Percentiles rank a stretch among this genome's conserved stretches.
phyloP scores from a whole-genome alignment of 2,113 vertebrate genomes.

The Coryphaenoides rupestris region DNA sequence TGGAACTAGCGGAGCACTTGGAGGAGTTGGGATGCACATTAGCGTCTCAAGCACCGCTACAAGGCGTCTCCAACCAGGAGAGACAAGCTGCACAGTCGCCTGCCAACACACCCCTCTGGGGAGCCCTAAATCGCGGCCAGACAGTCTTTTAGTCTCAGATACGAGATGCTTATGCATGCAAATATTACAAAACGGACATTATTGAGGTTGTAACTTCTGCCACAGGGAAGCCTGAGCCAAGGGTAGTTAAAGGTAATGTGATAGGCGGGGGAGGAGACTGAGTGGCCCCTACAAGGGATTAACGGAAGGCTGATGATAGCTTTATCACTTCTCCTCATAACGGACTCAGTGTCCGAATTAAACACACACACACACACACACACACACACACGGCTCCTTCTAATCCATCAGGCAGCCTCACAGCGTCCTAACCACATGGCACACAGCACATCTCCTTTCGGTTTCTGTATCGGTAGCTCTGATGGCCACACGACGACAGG shows the following conservation, averaged over 20 bases:
- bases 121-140: constrained; percentile 60
- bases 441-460: too few relatives aligned
- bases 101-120: constrained; percentile 51
- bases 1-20: constrained; percentile 1
- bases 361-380: too few relatives aligned
- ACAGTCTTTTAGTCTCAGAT: constrained; percentile 57
- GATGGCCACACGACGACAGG: too few relatives aligned
- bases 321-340: constrained; percentile 59
- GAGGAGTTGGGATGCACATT: constrained; percentile 19
- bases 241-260: constrained; percentile 62
- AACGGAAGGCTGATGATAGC: constrained; percentile 72
- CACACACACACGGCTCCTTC: constrained; percentile 55
- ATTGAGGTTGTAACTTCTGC: constrained; percentile 73
- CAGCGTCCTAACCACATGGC: too few relatives aligned
- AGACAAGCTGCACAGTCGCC: too few relatives aligned
- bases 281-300: constrained; percentile 53
- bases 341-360: not conserved
- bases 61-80: too few relatives aligned
- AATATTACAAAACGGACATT: constrained; percentile 70
- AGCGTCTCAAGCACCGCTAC: constrained; percentile 8
- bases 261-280: constrained; percentile 55
- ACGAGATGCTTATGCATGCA: constrained; percentile 69
- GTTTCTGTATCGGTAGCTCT: too few relatives aligned
- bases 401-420: constrained; percentile 64
- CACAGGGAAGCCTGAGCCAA: constrained; percentile 60